phyloP scores from a whole-genome alignment of 2,888 invertebrate species.

The Plutella xylostella region DNA sequence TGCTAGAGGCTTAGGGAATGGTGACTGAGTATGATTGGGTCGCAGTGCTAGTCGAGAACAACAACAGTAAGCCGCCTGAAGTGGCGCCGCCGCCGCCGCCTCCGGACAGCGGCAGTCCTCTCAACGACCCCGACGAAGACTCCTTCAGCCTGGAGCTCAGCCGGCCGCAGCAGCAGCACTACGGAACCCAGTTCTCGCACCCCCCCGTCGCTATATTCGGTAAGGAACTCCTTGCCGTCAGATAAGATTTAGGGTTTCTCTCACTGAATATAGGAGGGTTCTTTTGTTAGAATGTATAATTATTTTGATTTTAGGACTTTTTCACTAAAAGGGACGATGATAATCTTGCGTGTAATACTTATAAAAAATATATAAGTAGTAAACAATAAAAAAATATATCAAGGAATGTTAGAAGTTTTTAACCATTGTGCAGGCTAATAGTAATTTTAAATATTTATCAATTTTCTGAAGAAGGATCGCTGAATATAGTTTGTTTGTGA shows the following conservation, averaged over 20 bases:
- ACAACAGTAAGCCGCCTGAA: constrained; percentile 53
- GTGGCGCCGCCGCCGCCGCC: constrained; percentile 66
- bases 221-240: constrained; percentile 41
- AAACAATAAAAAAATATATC: too few species aligned
- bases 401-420: too few species aligned
- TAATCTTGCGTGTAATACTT: neutral
- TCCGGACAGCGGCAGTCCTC: too few species aligned
- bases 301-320: neutral
- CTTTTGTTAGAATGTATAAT: neutral
- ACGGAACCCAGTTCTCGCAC: constrained; percentile 75
- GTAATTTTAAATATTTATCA: neutral
- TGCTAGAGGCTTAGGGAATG: too few species aligned
- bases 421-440: neutral
- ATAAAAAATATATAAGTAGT: neutral
- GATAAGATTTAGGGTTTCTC: too few species aligned
- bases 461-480: neutral
- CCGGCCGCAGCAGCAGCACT: constrained; percentile 78
- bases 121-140: too few species aligned
- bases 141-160: constrained; percentile 79
- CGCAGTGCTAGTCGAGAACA: constrained; percentile 54
- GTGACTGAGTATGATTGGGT: too few species aligned
- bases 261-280: too few species aligned
- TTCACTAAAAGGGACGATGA: neutral
- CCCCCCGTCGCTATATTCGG: constrained; percentile 54
- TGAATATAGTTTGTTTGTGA: constrained; percentile 12